Conservation (phyloP, 2,797 vertebrate genomes). For the Zenarchopterus dispar region DNA sequence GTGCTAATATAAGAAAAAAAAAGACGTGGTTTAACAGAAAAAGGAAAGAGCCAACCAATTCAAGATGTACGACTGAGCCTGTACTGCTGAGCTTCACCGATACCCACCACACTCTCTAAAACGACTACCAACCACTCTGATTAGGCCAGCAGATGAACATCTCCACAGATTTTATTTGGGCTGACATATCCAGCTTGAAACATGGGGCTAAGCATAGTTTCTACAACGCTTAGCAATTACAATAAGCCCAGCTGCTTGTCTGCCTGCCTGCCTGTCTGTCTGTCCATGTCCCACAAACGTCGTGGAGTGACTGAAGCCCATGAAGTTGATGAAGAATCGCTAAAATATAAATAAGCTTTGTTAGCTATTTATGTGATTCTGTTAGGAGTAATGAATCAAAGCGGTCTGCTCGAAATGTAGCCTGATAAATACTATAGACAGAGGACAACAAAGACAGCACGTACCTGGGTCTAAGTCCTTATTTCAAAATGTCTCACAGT, state of each 20-base stretch:
- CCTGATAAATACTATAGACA: slow-evolving; percentile 58
- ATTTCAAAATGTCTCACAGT: slow-evolving; percentile 59
- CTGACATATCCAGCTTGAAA: slow-evolving; percentile 34
- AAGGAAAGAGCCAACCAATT: slow-evolving; percentile 37
- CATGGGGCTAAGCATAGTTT: slow-evolving; percentile 47
- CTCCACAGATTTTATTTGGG: slow-evolving; percentile 15
- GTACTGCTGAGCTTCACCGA: slow-evolving; percentile 44
- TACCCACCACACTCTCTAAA: slow-evolving; percentile 23
- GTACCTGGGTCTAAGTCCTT: slow-evolving; percentile 71
- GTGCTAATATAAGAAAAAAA: slow-evolving; percentile 3
- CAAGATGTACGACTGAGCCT: slow-evolving; percentile 48
- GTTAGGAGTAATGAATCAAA: slow-evolving; percentile 7
- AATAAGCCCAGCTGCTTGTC: slow-evolving; percentile 40
- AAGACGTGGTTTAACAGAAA: slow-evolving; percentile 24
- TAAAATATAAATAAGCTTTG: neutral
- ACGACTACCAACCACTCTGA: slow-evolving; percentile 11
- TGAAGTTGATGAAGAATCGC: slow-evolving; percentile 2
- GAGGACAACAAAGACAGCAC: slow-evolving; percentile 78
- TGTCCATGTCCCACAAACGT: slow-evolving; percentile 39
- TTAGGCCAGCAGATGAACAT: slow-evolving; percentile 24
- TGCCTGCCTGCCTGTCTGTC: slow-evolving; percentile 2
- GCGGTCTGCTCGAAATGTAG: slow-evolving; percentile 44
- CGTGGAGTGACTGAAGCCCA: slow-evolving; percentile 39
- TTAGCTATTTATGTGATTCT: neutral
- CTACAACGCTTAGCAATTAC: slow-evolving; percentile 52